phyloP scores from a whole-genome alignment of 2,113 vertebrate species.

The Artemisiospiza belli region DNA sequence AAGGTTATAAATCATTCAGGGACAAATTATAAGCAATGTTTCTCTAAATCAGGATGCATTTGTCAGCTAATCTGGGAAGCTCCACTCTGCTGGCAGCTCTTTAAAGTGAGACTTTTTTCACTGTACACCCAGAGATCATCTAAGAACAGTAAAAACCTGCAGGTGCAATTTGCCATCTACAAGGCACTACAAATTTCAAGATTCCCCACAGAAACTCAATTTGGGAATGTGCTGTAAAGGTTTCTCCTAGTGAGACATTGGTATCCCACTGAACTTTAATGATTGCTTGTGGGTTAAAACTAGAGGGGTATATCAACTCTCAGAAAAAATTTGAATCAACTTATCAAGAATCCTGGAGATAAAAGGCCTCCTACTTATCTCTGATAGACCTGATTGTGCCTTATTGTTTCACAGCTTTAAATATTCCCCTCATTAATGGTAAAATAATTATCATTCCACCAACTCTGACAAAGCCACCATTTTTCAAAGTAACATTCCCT shows the following conservation, averaged over 20 bases:
- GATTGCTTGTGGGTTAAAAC: neutral
- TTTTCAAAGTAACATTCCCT: neutral
- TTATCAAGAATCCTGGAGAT: neutral
- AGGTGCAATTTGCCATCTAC: neutral
- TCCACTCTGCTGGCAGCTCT: neutral
- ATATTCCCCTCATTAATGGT: neutral
- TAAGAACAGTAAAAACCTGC: neutral
- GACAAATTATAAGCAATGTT: neutral
- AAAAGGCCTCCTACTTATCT: neutral
- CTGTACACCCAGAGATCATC: neutral
- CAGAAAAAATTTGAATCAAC: neutral
- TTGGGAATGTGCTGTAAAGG: neutral
- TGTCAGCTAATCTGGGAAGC: neutral
- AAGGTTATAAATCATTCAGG: neutral
- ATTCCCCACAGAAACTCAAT: neutral
- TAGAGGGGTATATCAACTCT: neutral
- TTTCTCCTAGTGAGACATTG: neutral
- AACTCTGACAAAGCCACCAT: neutral
- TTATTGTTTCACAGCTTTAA: conserved; percentile 5
- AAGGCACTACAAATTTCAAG: neutral
- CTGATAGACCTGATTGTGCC: neutral
- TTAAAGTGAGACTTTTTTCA: neutral
- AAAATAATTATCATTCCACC: neutral
- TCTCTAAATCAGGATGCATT: neutral
- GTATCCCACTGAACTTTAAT: neutral